Percentiles rank a stretch among this genome's conserved stretches.
Evolutionary conservation across 2,888 invertebrate genomes (phyloP).

Genomic region (Chloroclysta siterata): DNA sequence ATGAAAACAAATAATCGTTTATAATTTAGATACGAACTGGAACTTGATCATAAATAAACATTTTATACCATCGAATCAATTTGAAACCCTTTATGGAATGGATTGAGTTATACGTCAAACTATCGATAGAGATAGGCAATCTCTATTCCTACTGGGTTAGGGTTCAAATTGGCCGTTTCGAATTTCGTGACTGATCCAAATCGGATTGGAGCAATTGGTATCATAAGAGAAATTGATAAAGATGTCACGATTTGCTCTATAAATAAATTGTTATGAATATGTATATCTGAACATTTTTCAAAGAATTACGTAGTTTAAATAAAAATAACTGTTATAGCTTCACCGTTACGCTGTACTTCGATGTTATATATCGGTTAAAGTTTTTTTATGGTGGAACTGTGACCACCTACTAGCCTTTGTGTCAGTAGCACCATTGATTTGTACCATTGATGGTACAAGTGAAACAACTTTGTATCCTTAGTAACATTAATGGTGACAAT

Average conservation of each 20-base stretch:
- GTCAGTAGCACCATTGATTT: too few relatives aligned
- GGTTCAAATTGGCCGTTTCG: slow-evolving; percentile 39
- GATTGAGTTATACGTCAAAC: slow-evolving; percentile 74
- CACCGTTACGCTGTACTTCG: neutral
- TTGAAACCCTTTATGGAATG: slow-evolving; percentile 55
- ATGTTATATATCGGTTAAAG: neutral
- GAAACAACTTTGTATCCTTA: too few relatives aligned
- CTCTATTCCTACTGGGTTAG: slow-evolving; percentile 11
- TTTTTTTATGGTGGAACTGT: neutral
- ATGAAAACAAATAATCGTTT: slow-evolving; percentile 24
- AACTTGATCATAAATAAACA: slow-evolving; percentile 56
- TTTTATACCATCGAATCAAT: slow-evolving; percentile 51
- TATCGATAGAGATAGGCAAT: slow-evolving; percentile 10
- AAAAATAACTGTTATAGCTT: neutral
- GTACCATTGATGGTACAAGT: too few relatives aligned
- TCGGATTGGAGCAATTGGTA: slow-evolving; percentile 62
- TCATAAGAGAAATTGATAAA: slow-evolving; percentile 55
- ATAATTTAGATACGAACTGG: slow-evolving; percentile 35
- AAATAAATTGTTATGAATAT: slow-evolving; percentile 12
- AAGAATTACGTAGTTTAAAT: neutral
- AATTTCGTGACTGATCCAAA: slow-evolving; percentile 64
- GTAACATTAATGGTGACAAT: too few relatives aligned
- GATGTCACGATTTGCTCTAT: slow-evolving; percentile 42
- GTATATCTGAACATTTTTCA: neutral
- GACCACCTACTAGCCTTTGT: too few relatives aligned